phyloP scores from a whole-genome alignment of 2,113 vertebrate species.

The Mustelus asterias region DNA sequence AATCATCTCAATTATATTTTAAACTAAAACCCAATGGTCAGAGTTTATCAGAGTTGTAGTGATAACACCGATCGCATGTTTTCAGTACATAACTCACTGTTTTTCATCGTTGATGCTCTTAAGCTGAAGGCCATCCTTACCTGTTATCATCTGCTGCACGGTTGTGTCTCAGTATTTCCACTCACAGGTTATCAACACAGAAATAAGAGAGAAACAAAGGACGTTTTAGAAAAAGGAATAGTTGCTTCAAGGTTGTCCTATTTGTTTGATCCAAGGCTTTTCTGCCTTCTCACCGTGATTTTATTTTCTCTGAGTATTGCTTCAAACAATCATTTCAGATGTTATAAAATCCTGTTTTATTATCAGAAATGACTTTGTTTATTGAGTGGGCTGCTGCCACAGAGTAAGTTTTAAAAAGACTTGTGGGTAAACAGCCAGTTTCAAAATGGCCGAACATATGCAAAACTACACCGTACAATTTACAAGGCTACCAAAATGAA shows the following conservation, averaged over 20 bases:
- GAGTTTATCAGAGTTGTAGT: no score
- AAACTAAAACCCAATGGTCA: neutral
- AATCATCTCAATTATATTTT: neutral
- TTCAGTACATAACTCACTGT: neutral
- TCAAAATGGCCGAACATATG: no score
- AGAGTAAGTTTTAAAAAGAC: no score
- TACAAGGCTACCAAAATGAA: no score
- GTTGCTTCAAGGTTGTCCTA: neutral
- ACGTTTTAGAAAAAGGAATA: neutral
- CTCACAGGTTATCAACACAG: neutral
- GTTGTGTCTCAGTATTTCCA: neutral
- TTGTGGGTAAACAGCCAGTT: no score
- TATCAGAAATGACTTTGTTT: no score
- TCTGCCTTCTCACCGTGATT: neutral
- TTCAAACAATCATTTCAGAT: neutral
- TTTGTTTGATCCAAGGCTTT: neutral
- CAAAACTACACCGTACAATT: no score
- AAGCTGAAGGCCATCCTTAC: neutral
- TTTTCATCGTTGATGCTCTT: neutral
- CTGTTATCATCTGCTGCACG: neutral
- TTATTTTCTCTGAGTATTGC: conserved; percentile 7
- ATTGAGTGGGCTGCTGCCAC: no score
- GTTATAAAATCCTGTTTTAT: no score
- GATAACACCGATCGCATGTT: neutral
- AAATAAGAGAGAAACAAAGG: neutral